Evolutionary conservation across 2,797 vertebrate genomes (phyloP), one percentile per base, ranked within the genome.

Genomic region (Enteromius trimaculatus): DNA sequence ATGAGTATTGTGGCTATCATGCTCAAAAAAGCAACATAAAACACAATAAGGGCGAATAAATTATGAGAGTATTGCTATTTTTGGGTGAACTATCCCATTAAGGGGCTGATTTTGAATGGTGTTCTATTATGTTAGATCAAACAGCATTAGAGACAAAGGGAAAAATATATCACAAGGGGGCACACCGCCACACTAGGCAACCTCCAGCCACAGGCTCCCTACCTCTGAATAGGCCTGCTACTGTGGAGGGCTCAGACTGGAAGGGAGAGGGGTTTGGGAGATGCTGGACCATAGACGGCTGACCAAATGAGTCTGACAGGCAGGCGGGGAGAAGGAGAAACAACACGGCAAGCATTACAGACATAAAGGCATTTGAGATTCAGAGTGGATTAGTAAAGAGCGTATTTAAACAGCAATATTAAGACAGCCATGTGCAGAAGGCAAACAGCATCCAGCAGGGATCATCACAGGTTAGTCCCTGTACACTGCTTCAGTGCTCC

Each of bases 141-240:
- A 76, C 47, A 66, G 17, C 21, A 16, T 75, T 26, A 62, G 4
- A 66, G 44, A 66, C 29, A 3, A 64, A 42, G 58, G 34, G 14
- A 53, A 23, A 84, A 78, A 64, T 39, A 11, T 51, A 53, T 72
- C 29, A 70, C 66, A 68, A 70, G 34, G 23, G 29, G 78, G 66
- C 21, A 21, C 13, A 44, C 53, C 77, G 34, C 39, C n/a, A 39
- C 1, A 71, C 29, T 31, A 84, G 83, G 31, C 76, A 84, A 74
- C 69, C 79, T 69, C 72, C 71, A 74, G 70, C 68, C 70, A 87
- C 60, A 83, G 39, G 89, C 93, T 91, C 95, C 94, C 94, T 96
- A 97, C 95, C 95, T 97, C 95, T 95, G 94, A 97, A 97, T 94
- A 98, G 95, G 95, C 95, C 95, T 94, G 96, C 95, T 97, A 97